A percentile compares a stretch with the other conserved stretches of the same genome.
phyloP scores from a whole-genome alignment of 1,140 invertebrate species.

The Fragariocoptes setiger region DNA sequence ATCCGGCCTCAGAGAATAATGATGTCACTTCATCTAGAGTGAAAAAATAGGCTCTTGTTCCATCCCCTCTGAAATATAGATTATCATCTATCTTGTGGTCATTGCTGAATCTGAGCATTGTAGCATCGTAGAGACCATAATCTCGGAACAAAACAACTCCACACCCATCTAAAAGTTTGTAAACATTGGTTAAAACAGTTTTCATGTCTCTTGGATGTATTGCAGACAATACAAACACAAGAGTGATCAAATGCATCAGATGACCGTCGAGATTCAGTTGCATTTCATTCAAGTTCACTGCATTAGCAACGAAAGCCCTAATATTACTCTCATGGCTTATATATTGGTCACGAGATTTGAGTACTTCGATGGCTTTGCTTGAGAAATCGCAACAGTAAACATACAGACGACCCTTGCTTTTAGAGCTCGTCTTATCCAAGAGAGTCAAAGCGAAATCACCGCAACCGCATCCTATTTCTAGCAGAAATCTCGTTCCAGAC shows the following conservation, averaged over 20 bases:
- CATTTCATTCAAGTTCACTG: constrained; percentile 12
- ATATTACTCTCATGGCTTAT: constrained; percentile 25
- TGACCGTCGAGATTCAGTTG: constrained; percentile 25
- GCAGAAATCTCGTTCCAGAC: constrained; percentile 18
- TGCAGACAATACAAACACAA: constrained; percentile 47
- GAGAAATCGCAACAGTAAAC: constrained; percentile 85
- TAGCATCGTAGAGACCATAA: constrained; percentile 92
- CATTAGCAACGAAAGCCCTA: constrained; percentile 33
- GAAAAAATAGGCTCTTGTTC: constrained; percentile 27
- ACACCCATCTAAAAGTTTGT: constrained; percentile 33
- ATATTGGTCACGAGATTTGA: constrained; percentile 31
- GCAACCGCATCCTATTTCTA: constrained; percentile 87
- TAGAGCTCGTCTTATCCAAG: constrained; percentile 30
- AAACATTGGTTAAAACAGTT: constrained; percentile 31
- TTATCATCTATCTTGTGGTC: constrained; percentile 75
- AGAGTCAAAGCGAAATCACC: constrained; percentile 86
- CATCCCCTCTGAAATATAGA: constrained; percentile 86
- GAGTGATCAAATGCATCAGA: constrained; percentile 28
- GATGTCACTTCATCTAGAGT: constrained; percentile 11
- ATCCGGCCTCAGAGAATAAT: constrained; percentile 26
- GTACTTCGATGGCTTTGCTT: constrained; percentile 50
- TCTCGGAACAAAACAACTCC: constrained; percentile 68
- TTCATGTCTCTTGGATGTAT: constrained; percentile 45
- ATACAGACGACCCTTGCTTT: constrained; percentile 22
- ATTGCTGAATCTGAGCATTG: constrained; percentile 59